These are phyloP conservation scores for Platypus cylindrus DNA, from an alignment of 2,888 invertebrate species.

Conservation along the genomic window DNA sequence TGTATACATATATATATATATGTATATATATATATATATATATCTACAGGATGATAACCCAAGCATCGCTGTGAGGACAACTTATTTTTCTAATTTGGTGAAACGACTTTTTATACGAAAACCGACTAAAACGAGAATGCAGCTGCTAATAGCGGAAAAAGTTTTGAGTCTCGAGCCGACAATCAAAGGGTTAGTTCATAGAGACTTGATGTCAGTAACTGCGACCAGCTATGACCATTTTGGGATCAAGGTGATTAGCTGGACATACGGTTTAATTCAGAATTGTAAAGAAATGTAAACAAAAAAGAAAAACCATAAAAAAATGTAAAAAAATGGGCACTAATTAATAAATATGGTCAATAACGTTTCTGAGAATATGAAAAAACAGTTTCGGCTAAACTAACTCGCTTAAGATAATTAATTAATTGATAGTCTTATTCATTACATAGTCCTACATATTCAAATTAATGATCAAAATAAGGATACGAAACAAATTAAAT, in stretches of 20 bases:
- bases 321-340: too few relatives aligned
- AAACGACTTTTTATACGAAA: constrained; percentile 33
- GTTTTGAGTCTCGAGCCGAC: constrained; percentile 26
- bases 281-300: too few relatives aligned
- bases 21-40: constrained; percentile 1
- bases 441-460: too few relatives aligned
- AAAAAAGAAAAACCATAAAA: too few relatives aligned
- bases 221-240: constrained; percentile 31
- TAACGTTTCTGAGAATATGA: too few relatives aligned
- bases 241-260: constrained; percentile 28
- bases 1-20: constrained; percentile 1
- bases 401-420: too few relatives aligned
- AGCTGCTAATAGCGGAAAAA: constrained; percentile 32
- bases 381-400: too few relatives aligned
- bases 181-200: constrained; percentile 29
- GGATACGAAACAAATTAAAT: too few relatives aligned
- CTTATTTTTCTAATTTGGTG: constrained; percentile 30
- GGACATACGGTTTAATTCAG: too few relatives aligned
- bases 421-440: too few relatives aligned
- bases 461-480: too few relatives aligned
- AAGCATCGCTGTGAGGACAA: constrained; percentile 15
- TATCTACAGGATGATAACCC: neutral
- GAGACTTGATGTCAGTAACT: constrained; percentile 23
- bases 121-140: constrained; percentile 30
- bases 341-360: too few relatives aligned